Conservation (phyloP, 2,797 vertebrate species). For the Avahi laniger region DNA sequence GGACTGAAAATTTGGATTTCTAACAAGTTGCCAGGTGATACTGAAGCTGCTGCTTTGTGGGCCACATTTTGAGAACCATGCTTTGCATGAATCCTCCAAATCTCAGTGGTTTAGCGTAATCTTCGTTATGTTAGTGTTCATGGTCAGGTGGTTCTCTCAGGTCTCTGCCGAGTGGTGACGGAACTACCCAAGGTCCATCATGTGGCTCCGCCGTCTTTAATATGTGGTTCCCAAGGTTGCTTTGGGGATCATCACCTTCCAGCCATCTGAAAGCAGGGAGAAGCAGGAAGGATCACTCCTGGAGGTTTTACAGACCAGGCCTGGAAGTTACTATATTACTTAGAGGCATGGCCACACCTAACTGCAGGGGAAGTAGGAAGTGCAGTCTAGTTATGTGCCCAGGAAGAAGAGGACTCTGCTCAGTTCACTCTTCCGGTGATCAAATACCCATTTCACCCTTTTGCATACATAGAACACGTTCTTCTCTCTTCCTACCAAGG, state of each 20-base stretch:
- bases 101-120: not conserved
- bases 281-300: not conserved
- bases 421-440: not conserved
- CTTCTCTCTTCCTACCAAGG: not conserved
- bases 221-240: not conserved
- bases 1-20: not conserved
- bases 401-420: not conserved
- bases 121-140: not conserved
- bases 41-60: not conserved
- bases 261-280: not conserved
- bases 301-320: not conserved
- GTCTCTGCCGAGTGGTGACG: not conserved
- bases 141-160: not conserved
- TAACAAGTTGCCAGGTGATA: not conserved
- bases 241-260: not conserved
- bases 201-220: not conserved
- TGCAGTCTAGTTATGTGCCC: not conserved
- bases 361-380: not conserved
- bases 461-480: not conserved
- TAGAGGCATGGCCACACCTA: not conserved
- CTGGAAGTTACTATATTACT: not conserved
- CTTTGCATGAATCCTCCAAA: not conserved
- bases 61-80: not conserved
- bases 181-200: not conserved
- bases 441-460: not conserved